Evolutionary conservation across 2,797 vertebrate genomes (phyloP), one percentile per base, ranked within the genome.

Genomic region (Denticeps clupeoides): DNA sequence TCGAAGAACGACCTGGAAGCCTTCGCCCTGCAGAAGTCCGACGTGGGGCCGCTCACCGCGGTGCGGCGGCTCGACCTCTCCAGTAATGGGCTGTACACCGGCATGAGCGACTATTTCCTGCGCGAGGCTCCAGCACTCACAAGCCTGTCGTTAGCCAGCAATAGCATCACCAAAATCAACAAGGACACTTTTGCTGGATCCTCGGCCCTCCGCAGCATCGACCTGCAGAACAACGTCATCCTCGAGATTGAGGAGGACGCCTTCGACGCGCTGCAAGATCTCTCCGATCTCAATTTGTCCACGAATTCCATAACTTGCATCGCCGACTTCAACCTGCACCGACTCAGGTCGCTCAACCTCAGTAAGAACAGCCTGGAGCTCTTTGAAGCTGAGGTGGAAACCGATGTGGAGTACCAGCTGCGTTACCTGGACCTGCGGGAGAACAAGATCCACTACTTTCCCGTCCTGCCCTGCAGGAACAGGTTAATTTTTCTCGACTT

Each of bases 281-380:
- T 99, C 51, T 77, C 73, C 3, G 87, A 86, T 41, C 89, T 99
- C 1, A 89, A 94, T 33, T 72, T 99, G 55, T 94, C 92, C 51
- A 85, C 82, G 67, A 99, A 99, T 62, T 99, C 92, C 1, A 91
- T 99, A 67, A 86, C 86, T 1, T 99, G 95, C 72, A 91, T 99
- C 69, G 84, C 81, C 0, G 82, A 90, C 73, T 99, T 97, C 58
- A 90, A 90, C 56, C 87, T 99, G 9, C 74, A 45, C 12, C 84
- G 85, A 25, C 66, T 99, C 43, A 70, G 64, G 16, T 59, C 77
- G 45, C 78, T 99, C 1, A 94, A 97, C 58, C 82, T 98, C 10
- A 96, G 89, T 71, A 87, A 81, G 59, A 99, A 99, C 67, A 98
- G 92, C 67, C 63, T 99, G 1, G 90, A 91, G 64, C 68, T 72